Conservation (phyloP, 2,888 invertebrate species). For the Tribolium freemani region DNA sequence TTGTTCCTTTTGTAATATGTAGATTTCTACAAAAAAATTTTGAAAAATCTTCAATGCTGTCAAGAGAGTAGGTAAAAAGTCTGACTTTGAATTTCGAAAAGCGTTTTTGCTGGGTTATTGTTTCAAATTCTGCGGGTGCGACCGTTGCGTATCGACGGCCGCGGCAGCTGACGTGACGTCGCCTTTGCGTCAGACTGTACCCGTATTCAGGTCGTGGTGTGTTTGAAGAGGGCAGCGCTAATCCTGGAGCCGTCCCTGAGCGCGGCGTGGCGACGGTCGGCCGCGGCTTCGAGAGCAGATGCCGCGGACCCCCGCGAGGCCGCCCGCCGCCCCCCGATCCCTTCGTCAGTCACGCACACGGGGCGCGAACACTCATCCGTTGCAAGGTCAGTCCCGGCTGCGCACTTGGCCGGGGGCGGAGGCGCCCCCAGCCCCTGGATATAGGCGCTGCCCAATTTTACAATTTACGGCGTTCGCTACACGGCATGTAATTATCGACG, state of each 20-base stretch:
- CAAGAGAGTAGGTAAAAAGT: no score
- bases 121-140: neutral
- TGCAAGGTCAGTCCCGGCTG: slow-evolving; percentile 41
- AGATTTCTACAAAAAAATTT: no score
- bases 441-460: slow-evolving; percentile 47
- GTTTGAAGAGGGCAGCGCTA: slow-evolving; percentile 4
- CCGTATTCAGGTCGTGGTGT: neutral
- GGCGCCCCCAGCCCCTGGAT: slow-evolving; percentile 14
- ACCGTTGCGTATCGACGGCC: neutral
- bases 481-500: slow-evolving; percentile 54
- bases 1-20: no score
- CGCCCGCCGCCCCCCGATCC: slow-evolving; percentile 39
- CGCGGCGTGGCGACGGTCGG: slow-evolving; percentile 52
- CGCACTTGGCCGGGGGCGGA: slow-evolving; percentile 27
- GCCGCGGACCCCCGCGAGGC: slow-evolving; percentile 48
- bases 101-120: no score
- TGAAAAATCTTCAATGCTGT: no score
- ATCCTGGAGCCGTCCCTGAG: slow-evolving; percentile 43
- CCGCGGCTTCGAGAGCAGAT: slow-evolving; percentile 47
- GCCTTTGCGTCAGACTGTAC: neutral
- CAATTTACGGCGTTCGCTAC: slow-evolving; percentile 51
- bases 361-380: slow-evolving; percentile 48
- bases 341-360: slow-evolving; percentile 54
- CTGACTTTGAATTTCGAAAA: no score
- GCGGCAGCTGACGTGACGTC: neutral